Conservation (phyloP, 2,888 invertebrate species). For the Phortica okadai region DNA sequence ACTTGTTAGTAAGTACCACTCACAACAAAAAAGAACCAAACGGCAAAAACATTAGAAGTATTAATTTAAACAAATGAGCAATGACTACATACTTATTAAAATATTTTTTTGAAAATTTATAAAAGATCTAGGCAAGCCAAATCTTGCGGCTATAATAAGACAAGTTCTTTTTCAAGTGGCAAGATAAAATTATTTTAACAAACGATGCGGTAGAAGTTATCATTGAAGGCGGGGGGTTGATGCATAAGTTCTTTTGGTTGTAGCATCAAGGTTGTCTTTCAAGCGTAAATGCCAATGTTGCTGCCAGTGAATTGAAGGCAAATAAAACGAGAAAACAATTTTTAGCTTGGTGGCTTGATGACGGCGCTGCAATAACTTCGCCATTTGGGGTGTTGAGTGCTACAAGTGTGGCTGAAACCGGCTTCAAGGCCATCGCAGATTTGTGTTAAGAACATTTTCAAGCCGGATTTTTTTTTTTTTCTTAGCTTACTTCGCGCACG, state of each 20-base stretch:
- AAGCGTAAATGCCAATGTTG: slow-evolving; percentile 26
- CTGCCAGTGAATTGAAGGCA: neutral
- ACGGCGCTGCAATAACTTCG: neutral
- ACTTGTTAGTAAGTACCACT: slow-evolving; percentile 28
- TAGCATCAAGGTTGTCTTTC: slow-evolving; percentile 8
- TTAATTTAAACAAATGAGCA: slow-evolving; percentile 32
- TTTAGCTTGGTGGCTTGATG: neutral
- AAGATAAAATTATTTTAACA: neutral
- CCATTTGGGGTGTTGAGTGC: neutral
- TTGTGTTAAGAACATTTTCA: slow-evolving; percentile 49
- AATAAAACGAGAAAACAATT: neutral
- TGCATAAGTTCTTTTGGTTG: slow-evolving; percentile 47
- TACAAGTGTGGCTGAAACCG: neutral
- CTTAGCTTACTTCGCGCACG: too few relatives aligned
- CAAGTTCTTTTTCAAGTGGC: neutral
- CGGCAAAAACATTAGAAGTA: slow-evolving; percentile 31
- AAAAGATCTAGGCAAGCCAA: neutral
- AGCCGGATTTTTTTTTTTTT: too few relatives aligned
- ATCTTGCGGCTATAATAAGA: neutral
- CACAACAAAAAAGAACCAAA: slow-evolving; percentile 34
- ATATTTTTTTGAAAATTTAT: neutral
- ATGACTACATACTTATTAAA: slow-evolving; percentile 6
- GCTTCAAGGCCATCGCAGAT: slow-evolving; percentile 1
- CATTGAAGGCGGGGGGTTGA: slow-evolving; percentile 13
- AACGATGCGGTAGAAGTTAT: slow-evolving; percentile 52